phyloP scores from a whole-genome alignment of 2,888 invertebrate species.

The Amphimallon solstitiale region DNA sequence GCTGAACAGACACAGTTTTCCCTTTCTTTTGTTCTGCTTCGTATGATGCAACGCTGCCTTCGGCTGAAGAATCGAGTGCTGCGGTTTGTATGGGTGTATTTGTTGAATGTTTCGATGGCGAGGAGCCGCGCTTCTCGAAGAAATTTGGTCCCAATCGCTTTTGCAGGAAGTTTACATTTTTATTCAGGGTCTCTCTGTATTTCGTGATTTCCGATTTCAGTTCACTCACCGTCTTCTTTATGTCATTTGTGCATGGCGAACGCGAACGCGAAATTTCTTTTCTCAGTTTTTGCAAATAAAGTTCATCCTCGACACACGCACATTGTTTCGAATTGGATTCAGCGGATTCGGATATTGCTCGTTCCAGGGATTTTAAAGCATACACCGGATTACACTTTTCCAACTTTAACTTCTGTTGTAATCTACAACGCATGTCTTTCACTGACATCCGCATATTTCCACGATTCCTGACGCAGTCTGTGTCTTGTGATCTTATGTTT shows the following conservation, averaged over 20 bases:
- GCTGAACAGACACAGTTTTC: no score
- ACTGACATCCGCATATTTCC: slow-evolving; percentile 13
- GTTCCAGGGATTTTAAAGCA: background rate
- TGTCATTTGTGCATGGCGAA: slow-evolving; percentile 35
- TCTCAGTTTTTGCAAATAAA: slow-evolving; percentile 43
- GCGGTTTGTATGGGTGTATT: background rate
- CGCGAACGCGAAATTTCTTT: slow-evolving; percentile 42
- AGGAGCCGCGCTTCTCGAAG: background rate
- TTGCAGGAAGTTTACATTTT: slow-evolving; percentile 36
- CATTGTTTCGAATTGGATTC: no score
- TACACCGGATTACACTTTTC: background rate
- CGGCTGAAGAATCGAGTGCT: background rate
- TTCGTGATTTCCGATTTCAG: slow-evolving; percentile 48
- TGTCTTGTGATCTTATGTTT: background rate
- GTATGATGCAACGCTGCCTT: no score
- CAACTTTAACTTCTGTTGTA: background rate
- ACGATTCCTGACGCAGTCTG: background rate
- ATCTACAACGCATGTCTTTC: slow-evolving; percentile 21
- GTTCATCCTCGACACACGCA: background rate
- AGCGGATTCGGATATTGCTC: background rate
- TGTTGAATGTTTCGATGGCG: background rate
- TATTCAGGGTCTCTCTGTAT: slow-evolving; percentile 40
- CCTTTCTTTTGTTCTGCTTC: no score
- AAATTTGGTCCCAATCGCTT: slow-evolving; percentile 27
- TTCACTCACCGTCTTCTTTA: slow-evolving; percentile 44